Conservation (phyloP, 2,113 vertebrate species). For the Orcinus orca region DNA sequence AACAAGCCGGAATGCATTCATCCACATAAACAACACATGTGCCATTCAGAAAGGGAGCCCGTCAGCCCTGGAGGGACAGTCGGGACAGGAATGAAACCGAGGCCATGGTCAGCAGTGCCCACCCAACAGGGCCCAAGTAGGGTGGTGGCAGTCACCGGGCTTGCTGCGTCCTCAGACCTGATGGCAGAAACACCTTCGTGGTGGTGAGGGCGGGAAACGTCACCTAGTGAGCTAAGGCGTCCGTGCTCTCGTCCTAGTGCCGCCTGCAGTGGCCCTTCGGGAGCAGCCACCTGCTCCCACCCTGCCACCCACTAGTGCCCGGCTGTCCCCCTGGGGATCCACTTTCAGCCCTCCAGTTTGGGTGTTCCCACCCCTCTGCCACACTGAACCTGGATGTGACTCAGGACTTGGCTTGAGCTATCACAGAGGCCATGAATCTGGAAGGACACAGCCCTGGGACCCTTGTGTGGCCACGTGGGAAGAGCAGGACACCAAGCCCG, state of each 20-base stretch:
- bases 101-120: accelerated
- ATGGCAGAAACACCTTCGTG: accelerated
- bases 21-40: accelerated
- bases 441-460: background rate
- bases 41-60: accelerated
- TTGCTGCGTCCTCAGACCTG: accelerated
- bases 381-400: accelerated
- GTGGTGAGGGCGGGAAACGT: background rate
- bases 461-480: accelerated
- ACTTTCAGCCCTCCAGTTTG: background rate
- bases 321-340: background rate
- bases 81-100: accelerated
- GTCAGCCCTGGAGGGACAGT: background rate
- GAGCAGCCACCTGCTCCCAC: background rate
- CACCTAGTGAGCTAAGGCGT: accelerated
- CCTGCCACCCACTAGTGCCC: no score
- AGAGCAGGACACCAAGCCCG: background rate
- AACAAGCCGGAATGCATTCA: accelerated
- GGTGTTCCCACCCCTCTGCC: background rate
- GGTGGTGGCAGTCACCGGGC: background rate
- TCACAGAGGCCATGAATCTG: background rate
- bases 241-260: background rate
- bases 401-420: background rate
- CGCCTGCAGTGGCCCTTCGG: background rate
- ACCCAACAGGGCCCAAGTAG: accelerated